Percentiles rank a stretch among this genome's conserved stretches.
These are phyloP conservation scores for Menura novaehollandiae DNA, from an alignment of 2,113 vertebrate species.

Conservation along the genomic window DNA sequence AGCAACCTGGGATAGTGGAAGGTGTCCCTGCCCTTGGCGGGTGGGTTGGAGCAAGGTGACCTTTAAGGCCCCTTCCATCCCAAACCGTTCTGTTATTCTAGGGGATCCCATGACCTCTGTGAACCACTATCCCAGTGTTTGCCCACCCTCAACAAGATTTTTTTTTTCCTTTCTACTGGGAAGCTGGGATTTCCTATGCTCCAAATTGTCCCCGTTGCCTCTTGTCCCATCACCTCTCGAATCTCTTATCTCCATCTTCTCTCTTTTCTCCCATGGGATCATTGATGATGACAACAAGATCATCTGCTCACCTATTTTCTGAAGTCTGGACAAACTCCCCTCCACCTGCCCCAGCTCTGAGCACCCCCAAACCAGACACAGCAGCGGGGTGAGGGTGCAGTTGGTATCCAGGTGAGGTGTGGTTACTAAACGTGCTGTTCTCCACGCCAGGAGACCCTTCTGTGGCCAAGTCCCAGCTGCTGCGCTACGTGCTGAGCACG, in stretches of 20 bases:
- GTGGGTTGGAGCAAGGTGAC: rapidly evolving
- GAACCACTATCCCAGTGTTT: neutral
- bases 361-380: neutral
- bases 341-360: neutral
- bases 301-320: neutral
- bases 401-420: neutral
- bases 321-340: neutral
- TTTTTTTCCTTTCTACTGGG: neutral
- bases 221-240: neutral
- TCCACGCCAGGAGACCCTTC: conserved; percentile 87
- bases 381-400: rapidly evolving
- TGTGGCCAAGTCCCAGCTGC: conserved; percentile 94
- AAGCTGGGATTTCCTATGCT: neutral
- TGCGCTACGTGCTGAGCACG: conserved; percentile 90
- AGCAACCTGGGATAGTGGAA: rapidly evolving
- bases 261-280: neutral
- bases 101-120: neutral
- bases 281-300: neutral
- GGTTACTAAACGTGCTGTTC: rapidly evolving
- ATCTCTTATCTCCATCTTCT: neutral
- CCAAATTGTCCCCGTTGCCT: neutral
- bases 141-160: neutral
- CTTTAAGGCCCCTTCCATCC: neutral
- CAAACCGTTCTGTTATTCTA: neutral
- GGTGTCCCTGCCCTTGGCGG: neutral